Conservation (phyloP, 2,888 invertebrate species). For the Zhengitettix transpicula region DNA sequence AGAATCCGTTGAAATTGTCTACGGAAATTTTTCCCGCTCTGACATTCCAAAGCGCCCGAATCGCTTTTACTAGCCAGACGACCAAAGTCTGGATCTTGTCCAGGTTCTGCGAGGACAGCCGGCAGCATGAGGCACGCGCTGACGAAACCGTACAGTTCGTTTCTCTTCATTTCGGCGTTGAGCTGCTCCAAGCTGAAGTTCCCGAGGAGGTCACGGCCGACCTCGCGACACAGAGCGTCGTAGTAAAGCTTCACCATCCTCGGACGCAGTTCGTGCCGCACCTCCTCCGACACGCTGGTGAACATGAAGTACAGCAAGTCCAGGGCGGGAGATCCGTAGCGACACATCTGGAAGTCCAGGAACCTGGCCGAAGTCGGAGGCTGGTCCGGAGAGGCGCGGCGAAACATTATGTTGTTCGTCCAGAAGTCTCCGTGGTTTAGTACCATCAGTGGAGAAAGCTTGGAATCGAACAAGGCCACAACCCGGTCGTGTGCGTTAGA, state of each 20-base stretch:
- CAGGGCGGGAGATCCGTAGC: constrained; percentile 5
- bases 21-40: constrained; percentile 1
- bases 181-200: not conserved
- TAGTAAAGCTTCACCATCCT: not conserved
- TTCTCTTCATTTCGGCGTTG: constrained; percentile 1
- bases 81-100: constrained; percentile 3
- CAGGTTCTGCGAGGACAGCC: constrained; percentile 3
- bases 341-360: constrained; percentile 7
- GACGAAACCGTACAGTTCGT: constrained; percentile 3
- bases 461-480: not conserved
- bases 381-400: constrained; percentile 11
- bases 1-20: constrained; percentile 3
- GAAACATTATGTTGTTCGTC: constrained; percentile 7
- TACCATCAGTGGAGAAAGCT: not conserved
- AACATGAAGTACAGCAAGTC: constrained; percentile 7
- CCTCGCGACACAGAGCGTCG: not conserved
- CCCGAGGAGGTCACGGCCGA: not conserved
- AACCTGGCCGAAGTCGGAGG: constrained; percentile 6
- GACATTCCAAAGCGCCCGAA: not conserved
- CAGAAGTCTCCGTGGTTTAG: constrained; percentile 8
- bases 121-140: constrained; percentile 6
- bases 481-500: not conserved
- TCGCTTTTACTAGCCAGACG: not conserved
- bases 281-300: constrained; percentile 3
- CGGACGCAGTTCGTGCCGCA: not conserved